These are phyloP conservation scores for Chunga burmeisteri DNA, from an alignment of 2,113 vertebrate species.

Conservation along the genomic window DNA sequence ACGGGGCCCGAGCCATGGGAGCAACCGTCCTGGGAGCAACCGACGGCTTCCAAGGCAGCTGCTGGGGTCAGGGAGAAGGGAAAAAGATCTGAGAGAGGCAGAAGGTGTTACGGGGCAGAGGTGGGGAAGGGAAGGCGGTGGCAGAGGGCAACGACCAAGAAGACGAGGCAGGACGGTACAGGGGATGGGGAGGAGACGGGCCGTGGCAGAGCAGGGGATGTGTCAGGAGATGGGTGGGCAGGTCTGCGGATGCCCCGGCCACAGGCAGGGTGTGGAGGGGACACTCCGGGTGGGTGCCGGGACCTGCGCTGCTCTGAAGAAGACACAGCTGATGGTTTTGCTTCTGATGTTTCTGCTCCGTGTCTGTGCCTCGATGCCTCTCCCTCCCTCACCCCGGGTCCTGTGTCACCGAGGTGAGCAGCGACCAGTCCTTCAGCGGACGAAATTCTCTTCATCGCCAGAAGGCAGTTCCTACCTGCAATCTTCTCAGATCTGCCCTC, in stretches of 20 bases:
- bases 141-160: background rate
- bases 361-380: rapidly evolving
- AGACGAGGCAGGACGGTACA: background rate
- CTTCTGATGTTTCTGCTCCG: background rate
- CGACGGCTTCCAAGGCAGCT: background rate
- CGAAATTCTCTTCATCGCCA: background rate
- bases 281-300: background rate
- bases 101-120: background rate
- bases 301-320: background rate
- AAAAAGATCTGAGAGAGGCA: background rate
- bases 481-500: rapidly evolving
- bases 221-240: background rate
- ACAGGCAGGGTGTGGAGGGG: rapidly evolving
- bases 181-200: background rate
- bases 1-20: rapidly evolving
- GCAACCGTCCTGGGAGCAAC: background rate
- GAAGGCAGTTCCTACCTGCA: background rate
- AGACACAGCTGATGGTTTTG: background rate
- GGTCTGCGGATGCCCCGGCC: background rate
- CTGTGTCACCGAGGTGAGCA: rapidly evolving
- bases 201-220: background rate
- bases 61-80: background rate
- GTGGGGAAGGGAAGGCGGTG: background rate
- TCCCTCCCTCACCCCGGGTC: background rate
- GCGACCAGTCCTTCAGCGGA: rapidly evolving